Evolutionary conservation across 2,113 vertebrate genomes (phyloP), one percentile per base, ranked within the genome.

Genomic region (Pardalotus punctatus): DNA sequence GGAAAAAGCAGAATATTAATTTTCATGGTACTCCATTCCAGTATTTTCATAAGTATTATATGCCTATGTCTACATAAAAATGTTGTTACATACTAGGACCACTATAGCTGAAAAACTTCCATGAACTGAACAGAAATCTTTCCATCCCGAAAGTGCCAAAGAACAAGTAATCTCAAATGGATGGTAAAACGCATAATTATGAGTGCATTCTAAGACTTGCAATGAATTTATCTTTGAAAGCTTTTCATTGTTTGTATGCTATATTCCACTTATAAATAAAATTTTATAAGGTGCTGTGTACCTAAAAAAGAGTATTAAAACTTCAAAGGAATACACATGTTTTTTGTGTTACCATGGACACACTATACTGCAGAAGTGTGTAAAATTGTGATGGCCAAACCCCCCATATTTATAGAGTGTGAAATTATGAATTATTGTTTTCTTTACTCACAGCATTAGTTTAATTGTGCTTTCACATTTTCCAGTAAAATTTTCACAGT

Each of bases 1-100:
- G 97, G 96, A 91, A 97, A 98, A 97, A 94, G 62, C 85, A 97
- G 96, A 98, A 97, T 97, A 97, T 97, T 98, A 95, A 97, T 98
- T 97, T 97, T 97, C 97, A 95, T 83, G 61, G 95, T 90, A 93
- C 79, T 93, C 71, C 65, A 91, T 82, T 97, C 66, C 95, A 93
- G 53, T 90, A 95, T 97, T 97, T 98, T 95, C 91, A 47, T 92
- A 97, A 96, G 94, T 97, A 94, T 97, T 97, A 96, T 92, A 94
- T 66, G 86, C 95, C 94, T 96, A 82, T 64, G 86, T 96, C 93
- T 96, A 96, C 58, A 97, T 95, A 93, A 93, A 95, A 95, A 42
- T 93, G 53, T 94, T 96, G 66, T 88, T 97, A 79, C 58, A 91
- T 83, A 88, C 73, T 84, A 96, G 77, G 77, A 86, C 80, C 76